Evolutionary conservation across 2,888 invertebrate genomes (phyloP).

Genomic region (Pachliopta kotzebuea): DNA sequence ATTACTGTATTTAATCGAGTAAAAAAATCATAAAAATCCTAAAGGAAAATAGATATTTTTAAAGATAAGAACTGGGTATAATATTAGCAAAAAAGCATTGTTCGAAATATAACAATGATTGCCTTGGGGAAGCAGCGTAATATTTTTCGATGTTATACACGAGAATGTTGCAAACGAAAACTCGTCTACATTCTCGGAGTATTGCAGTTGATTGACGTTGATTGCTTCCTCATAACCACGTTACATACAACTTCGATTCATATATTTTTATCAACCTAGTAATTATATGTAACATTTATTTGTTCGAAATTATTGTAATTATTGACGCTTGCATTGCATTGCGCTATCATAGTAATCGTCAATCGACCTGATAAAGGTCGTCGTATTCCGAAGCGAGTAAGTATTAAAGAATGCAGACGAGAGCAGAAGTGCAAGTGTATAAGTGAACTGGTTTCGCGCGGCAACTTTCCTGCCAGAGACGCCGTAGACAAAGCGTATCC

Average conservation of each 20-base stretch:
- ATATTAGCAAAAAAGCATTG: too few species aligned
- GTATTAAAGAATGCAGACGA: slow-evolving; percentile 33
- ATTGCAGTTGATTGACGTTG: slow-evolving; percentile 37
- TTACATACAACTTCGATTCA: slow-evolving; percentile 2
- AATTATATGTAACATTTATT: background rate
- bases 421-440: slow-evolving; percentile 64
- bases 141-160: slow-evolving; percentile 14
- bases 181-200: slow-evolving; percentile 50
- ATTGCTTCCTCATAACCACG: slow-evolving; percentile 46
- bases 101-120: background rate
- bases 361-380: slow-evolving; percentile 40
- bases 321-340: background rate
- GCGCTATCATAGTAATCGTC: slow-evolving; percentile 12
- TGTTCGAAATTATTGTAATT: slow-evolving; percentile 8
- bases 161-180: slow-evolving; percentile 42
- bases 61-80: too few species aligned
- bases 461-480: slow-evolving; percentile 35
- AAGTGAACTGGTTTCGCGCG: slow-evolving; percentile 58
- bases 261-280: slow-evolving; percentile 6
- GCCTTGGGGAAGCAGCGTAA: slow-evolving; percentile 5
- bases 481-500: slow-evolving; percentile 57
- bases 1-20: too few species aligned
- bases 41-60: too few species aligned
- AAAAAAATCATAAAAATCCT: too few species aligned
- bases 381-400: slow-evolving; percentile 49